These are phyloP conservation scores for Chrysaora quinquecirrha DNA, from an alignment of 30 jellyfish, hydroid and myxozoan species.

Conservation along the genomic window DNA sequence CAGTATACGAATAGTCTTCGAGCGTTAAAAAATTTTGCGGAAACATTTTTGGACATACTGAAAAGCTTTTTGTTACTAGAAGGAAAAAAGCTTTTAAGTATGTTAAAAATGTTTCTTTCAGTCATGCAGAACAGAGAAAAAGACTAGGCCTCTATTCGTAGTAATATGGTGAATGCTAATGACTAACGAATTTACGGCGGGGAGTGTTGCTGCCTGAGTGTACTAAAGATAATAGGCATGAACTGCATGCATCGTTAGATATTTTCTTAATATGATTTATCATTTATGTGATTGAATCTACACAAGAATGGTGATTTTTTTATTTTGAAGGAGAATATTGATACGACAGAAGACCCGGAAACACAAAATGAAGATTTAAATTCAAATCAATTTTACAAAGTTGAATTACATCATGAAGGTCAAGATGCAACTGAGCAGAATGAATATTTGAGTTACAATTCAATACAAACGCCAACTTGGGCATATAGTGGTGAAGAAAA, in stretches of 20 bases:
- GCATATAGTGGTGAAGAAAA: constrained; percentile 45
- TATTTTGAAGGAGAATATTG: constrained; percentile 47
- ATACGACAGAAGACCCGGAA: background rate
- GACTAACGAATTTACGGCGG: background rate
- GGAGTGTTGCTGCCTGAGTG: too few species aligned
- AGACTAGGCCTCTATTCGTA: background rate
- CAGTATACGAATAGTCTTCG: too few species aligned
- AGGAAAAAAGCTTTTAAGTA: too few species aligned
- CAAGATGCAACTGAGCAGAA: constrained; percentile 6
- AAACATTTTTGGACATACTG: too few species aligned
- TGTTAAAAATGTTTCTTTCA: too few species aligned
- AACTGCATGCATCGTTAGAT: background rate
- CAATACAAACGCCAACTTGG: constrained; percentile 45
- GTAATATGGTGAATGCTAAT: background rate
- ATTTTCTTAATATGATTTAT: background rate
- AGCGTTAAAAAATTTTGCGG: too few species aligned
- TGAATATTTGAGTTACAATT: constrained; percentile 9
- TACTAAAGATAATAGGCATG: too few species aligned
- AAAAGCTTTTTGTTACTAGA: too few species aligned
- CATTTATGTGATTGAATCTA: background rate
- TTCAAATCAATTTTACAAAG: constrained; percentile 53
- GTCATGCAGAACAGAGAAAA: too few species aligned
- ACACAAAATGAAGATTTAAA: background rate
- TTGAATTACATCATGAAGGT: constrained; percentile 43
- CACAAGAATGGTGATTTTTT: background rate